Evolutionary conservation across 2,113 vertebrate species (phyloP), one percentile per base, ranked within the genome.

Genomic region (Thermophis baileyi): DNA sequence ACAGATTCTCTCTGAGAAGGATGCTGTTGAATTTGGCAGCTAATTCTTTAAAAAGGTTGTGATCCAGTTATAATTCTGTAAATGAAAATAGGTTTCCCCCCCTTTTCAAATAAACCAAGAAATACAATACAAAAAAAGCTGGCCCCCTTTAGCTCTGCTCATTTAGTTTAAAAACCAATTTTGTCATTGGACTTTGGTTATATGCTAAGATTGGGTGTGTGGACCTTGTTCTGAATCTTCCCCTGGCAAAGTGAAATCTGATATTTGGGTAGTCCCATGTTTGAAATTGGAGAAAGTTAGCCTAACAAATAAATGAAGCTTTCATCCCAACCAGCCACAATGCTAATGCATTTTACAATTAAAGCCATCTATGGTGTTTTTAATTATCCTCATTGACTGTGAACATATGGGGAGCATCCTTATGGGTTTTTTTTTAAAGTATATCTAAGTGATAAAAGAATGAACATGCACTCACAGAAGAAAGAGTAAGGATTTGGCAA

Each of bases 401-500:
- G 94, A 81, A 63, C 92, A 92, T 55, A 94, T 92, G 94, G 0
- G 6, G 92, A 94, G 90, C 89, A 89, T 85, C 69, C 53, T 95
- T 90, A 93, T 94, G 51, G 50, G 0, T 95, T 81, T 40, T 47
- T 94, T 91, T 60, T 57, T 10, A 44, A 25, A 60, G 46, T 10
- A 27, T 55, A 47, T 69, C 50, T 40, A 89, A 81, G 47, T 53
- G 93, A 93, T 54, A 57, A 90, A 90, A 93, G 85, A 95, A 96
- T 90, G 91, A 94, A 95, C 30, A 27, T 92, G 96, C 90, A 8
- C 89, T 96, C 85, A 89, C 81, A 88, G 94, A 89, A 92, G 92
- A 95, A 91, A 96, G 96, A 94, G 94, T 96, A 96, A 93, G 95
- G 92, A 94, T 95, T 94, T 95, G 94, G 95, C 92, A 95, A 93